These are phyloP conservation scores for Linepithema humile DNA, from an alignment of 1,140 invertebrate species.

Conservation along the genomic window DNA sequence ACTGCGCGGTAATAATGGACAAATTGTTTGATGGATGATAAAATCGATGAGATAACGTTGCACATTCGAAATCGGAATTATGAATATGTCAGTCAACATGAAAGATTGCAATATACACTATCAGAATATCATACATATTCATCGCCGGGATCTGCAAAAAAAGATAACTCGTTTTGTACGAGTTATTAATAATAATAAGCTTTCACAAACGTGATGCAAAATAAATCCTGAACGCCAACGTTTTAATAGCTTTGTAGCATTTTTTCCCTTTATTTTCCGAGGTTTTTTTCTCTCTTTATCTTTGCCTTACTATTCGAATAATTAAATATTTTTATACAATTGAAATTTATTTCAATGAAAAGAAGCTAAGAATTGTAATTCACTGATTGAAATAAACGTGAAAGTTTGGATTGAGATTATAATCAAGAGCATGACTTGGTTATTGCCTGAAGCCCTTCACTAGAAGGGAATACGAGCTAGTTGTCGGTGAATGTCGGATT, in stretches of 20 bases:
- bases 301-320: too few species aligned
- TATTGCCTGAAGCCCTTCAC: constrained; percentile 11
- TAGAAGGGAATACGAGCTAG: constrained; percentile 7
- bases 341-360: not conserved
- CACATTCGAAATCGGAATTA: constrained; percentile 10
- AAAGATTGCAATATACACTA: not conserved
- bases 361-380: not conserved
- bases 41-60: not conserved
- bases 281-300: not conserved
- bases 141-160: not conserved
- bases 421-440: constrained; percentile 19
- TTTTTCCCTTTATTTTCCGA: not conserved
- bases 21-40: constrained; percentile 5
- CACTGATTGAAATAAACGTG: not conserved
- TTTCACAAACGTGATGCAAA: not conserved
- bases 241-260: not conserved
- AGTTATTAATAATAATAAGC: constrained; percentile 22
- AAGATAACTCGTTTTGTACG: not conserved
- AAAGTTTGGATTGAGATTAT: not conserved
- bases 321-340: not conserved
- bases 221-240: not conserved
- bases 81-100: not conserved
- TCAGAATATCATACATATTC: not conserved
- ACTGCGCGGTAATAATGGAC: not conserved
- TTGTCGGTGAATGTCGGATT: constrained; percentile 46